A percentile compares a stretch with the other conserved stretches of the same genome.
These are phyloP conservation scores for Drosophila melanica DNA, from an alignment of 1,140 invertebrate species.

Conservation along the genomic window DNA sequence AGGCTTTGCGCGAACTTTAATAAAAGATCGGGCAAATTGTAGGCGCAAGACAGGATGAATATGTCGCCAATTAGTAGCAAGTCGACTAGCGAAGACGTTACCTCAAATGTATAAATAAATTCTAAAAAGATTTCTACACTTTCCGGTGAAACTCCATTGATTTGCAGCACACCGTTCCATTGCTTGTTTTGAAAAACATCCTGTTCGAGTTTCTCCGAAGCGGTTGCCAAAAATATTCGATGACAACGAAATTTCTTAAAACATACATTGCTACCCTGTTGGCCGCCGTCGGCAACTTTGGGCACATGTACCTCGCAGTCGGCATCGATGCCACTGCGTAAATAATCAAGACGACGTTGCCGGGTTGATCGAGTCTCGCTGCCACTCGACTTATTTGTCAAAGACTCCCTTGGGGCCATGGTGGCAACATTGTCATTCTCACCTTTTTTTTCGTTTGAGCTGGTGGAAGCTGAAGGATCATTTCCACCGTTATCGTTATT, in stretches of 20 bases:
- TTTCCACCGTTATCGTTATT: neutral
- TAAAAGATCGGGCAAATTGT: constrained; percentile 58
- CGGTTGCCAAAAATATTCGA: constrained; percentile 56
- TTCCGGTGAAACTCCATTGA: constrained; percentile 58
- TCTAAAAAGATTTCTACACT: constrained; percentile 62
- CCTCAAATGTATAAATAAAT: constrained; percentile 60
- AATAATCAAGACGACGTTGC: constrained; percentile 44
- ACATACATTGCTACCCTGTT: constrained; percentile 36
- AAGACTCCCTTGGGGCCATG: no score
- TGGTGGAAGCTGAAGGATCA: neutral
- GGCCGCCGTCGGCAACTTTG: neutral
- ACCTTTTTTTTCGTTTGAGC: no score
- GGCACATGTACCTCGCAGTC: constrained; percentile 59
- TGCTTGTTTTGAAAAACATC: constrained; percentile 52
- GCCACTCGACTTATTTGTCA: neutral
- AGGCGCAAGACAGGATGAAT: constrained; percentile 48
- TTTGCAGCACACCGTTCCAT: constrained; percentile 59
- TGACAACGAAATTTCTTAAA: constrained; percentile 59
- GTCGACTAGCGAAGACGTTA: constrained; percentile 14
- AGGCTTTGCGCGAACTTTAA: constrained; percentile 23
- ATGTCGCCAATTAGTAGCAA: constrained; percentile 39
- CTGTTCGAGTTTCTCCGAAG: constrained; percentile 58
- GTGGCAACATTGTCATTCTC: neutral
- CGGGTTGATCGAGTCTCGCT: constrained; percentile 6
- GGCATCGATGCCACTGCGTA: constrained; percentile 41